Evolutionary conservation across 2,797 vertebrate genomes (phyloP).

Genomic region (Notoglanidium macrostoma): DNA sequence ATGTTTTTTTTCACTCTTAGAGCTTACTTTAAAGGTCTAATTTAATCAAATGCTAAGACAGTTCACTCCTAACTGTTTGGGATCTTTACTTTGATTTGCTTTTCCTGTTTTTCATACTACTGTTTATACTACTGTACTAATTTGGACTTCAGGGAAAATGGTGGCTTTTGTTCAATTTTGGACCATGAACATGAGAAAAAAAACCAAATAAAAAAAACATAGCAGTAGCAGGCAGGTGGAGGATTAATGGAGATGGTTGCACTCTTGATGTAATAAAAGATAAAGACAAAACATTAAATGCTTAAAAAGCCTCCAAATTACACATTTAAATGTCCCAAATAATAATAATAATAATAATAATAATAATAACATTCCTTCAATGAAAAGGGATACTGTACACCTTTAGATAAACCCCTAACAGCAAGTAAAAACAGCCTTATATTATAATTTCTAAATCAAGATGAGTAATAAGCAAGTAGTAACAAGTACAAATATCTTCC

Average conservation of each 20-base stretch:
- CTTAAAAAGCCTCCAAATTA: neutral
- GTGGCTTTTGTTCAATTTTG: neutral
- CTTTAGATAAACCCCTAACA: constrained; percentile 41
- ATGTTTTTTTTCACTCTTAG: neutral
- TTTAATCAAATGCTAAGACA: neutral
- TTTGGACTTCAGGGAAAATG: neutral
- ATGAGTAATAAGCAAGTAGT: constrained; percentile 25
- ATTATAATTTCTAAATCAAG: constrained; percentile 31
- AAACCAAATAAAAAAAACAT: neutral
- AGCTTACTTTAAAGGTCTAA: neutral
- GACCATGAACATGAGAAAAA: neutral
- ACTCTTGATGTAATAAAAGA: constrained; percentile 13
- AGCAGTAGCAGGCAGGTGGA: neutral
- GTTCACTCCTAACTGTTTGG: neutral
- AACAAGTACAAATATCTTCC: constrained; percentile 27
- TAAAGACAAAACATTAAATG: neutral
- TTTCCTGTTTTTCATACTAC: neutral
- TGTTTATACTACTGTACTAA: neutral
- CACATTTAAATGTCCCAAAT: neutral
- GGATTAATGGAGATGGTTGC: neutral
- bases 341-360: constrained; percentile 50
- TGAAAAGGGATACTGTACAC: constrained; percentile 36
- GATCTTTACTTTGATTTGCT: neutral
- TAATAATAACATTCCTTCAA: constrained; percentile 31
- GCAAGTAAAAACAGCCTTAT: constrained; percentile 38